phyloP scores from a whole-genome alignment of 2,113 vertebrate genomes.

The Solea solea region DNA sequence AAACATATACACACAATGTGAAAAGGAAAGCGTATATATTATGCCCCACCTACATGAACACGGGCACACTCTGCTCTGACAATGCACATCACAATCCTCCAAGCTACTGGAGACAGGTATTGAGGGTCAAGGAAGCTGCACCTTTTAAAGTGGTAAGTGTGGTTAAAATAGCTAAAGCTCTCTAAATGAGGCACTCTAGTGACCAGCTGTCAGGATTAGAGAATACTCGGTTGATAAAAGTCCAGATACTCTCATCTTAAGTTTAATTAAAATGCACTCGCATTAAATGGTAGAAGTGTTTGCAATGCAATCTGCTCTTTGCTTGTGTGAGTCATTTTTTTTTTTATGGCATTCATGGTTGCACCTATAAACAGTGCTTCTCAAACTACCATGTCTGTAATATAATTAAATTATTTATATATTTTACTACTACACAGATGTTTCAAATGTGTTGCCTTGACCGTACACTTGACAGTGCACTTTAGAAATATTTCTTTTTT shows the following conservation, averaged over 20 bases:
- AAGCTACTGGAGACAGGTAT: constrained; percentile 12
- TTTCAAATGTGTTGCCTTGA: too few species aligned
- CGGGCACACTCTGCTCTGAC: constrained; percentile 8
- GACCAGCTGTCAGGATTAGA: constrained; percentile 23
- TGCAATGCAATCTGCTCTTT: constrained; percentile 13
- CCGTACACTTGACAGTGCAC: too few species aligned
- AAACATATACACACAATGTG: constrained; percentile 19
- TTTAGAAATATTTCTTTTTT: too few species aligned
- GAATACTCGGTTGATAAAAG: constrained; percentile 34
- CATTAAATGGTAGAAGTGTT: constrained; percentile 28
- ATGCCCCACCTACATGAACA: constrained; percentile 28
- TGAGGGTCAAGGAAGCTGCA: constrained; percentile 6
- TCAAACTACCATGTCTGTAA: constrained; percentile 22
- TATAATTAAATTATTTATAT: neutral
- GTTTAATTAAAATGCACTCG: constrained; percentile 43
- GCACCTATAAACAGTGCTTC: constrained; percentile 11
- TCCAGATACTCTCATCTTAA: constrained; percentile 39
- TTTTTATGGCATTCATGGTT: constrained; percentile 8
- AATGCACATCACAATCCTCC: constrained; percentile 21
- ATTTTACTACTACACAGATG: too few species aligned
- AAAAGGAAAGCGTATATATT: too few species aligned
- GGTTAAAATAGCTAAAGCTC: constrained; percentile 30
- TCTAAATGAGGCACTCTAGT: constrained; percentile 25
- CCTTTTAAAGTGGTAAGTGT: neutral
- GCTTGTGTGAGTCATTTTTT: neutral